These are phyloP conservation scores for Melanotaenia duboulayi DNA, from an alignment of 2,113 vertebrate species.

Conservation along the genomic window DNA sequence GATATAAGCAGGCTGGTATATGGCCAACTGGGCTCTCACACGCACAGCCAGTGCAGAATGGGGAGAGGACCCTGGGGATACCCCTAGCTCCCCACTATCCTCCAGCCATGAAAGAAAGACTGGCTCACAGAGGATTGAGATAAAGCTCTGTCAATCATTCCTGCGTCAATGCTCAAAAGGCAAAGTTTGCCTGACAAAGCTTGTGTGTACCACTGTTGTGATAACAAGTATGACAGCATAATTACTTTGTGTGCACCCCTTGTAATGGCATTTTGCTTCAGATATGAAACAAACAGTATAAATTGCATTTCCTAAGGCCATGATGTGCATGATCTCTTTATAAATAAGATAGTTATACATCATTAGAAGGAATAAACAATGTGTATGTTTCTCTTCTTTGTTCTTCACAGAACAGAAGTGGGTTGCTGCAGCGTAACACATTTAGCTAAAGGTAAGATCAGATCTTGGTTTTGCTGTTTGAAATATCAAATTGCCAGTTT, in stretches of 20 bases:
- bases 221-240: conserved; percentile 4
- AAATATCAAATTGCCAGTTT: conserved; percentile 20
- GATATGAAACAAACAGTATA: conserved; percentile 10
- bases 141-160: conserved; percentile 51
- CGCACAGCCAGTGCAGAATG: conserved; percentile 46
- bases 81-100: conserved; percentile 20
- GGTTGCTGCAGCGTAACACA: conserved; percentile 57
- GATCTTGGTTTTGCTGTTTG: conserved; percentile 10
- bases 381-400: conserved; percentile 23
- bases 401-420: conserved; percentile 61
- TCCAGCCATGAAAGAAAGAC: conserved; percentile 61
- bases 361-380: conserved; percentile 1
- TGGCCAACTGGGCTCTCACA: conserved; percentile 50
- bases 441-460: conserved; percentile 76
- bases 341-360: not conserved
- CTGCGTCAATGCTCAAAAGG: conserved; percentile 21
- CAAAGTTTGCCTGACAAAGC: conserved; percentile 41
- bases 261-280: not conserved
- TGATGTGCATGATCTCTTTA: conserved; percentile 15
- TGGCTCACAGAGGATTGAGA: conserved; percentile 65
- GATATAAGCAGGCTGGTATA: conserved; percentile 32
- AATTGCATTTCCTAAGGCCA: conserved; percentile 1
- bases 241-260: not conserved
- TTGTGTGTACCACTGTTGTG: not conserved
- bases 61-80: conserved; percentile 62